phyloP scores from a whole-genome alignment of 2,888 invertebrate species.

The Thereva unica region DNA sequence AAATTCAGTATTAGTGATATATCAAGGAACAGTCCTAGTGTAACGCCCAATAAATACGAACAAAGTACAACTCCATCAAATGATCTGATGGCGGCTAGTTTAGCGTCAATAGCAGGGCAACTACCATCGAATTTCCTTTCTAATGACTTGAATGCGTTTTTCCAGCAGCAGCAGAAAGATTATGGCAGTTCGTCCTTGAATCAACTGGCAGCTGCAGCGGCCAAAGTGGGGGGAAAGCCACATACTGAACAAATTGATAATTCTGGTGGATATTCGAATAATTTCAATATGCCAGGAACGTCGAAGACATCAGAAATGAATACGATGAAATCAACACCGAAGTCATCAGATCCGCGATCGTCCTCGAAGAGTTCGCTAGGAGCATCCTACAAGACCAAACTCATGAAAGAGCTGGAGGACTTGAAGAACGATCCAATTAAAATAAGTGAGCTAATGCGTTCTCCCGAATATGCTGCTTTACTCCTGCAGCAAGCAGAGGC shows the following conservation, averaged over 20 bases:
- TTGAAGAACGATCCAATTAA: constrained; percentile 57
- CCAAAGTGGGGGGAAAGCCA: constrained; percentile 50
- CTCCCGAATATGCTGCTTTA: constrained; percentile 57
- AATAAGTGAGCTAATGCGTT: constrained; percentile 57
- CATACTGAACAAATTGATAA: constrained; percentile 24
- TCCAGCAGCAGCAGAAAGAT: constrained; percentile 54
- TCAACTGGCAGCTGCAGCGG: constrained; percentile 55
- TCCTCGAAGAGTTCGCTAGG: constrained; percentile 13
- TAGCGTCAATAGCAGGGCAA: constrained; percentile 56
- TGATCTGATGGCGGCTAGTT: constrained; percentile 56
- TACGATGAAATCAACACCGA: constrained; percentile 26
- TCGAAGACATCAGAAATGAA: constrained; percentile 42
- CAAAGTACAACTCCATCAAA: constrained; percentile 44
- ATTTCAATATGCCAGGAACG: constrained; percentile 28
- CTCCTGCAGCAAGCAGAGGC: constrained; percentile 58
- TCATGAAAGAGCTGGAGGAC: constrained; percentile 57
- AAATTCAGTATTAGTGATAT: constrained; percentile 57
- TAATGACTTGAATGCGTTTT: constrained; percentile 52
- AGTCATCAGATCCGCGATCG: constrained; percentile 20
- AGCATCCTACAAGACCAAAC: constrained; percentile 56
- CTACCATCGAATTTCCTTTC: constrained; percentile 55
- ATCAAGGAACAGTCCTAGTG: constrained; percentile 55
- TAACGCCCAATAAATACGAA: constrained; percentile 55
- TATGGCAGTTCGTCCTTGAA: constrained; percentile 55
- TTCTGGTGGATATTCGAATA: constrained; percentile 20